phyloP scores from a whole-genome alignment of 2,113 vertebrate genomes.

The Felis chaus region DNA sequence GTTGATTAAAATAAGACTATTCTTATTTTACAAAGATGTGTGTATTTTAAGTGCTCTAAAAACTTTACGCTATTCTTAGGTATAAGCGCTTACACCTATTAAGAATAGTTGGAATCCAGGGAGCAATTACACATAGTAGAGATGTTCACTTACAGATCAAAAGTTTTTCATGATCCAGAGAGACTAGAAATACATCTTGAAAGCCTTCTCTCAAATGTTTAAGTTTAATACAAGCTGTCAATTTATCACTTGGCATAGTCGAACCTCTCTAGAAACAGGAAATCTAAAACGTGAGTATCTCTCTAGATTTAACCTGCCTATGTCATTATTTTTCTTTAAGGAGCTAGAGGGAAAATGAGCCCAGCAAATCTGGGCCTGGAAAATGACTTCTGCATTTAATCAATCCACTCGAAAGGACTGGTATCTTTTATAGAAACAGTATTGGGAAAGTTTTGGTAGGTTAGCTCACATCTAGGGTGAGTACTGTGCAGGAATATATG shows the following conservation, averaged over 20 bases:
- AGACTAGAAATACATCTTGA: not conserved
- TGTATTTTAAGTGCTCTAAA: not conserved
- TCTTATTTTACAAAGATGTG: slow-evolving; percentile 1
- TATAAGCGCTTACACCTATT: not conserved
- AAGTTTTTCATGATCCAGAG: not conserved
- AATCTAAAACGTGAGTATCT: not conserved
- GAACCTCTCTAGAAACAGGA: not conserved
- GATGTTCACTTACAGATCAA: not conserved
- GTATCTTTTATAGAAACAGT: not conserved
- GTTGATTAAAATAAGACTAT: not conserved
- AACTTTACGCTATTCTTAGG: not conserved
- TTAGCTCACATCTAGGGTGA: not conserved
- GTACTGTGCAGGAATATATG: not conserved
- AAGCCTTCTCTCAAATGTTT: not conserved
- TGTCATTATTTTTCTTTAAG: not conserved
- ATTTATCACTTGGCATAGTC: not conserved
- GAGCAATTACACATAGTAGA: not conserved
- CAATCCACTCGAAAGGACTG: not conserved
- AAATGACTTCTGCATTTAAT: not conserved
- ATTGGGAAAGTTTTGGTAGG: not conserved
- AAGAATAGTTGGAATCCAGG: not conserved
- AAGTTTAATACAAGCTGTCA: not conserved
- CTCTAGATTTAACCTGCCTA: not conserved
- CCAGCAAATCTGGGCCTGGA: not conserved
- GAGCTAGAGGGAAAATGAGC: not conserved